Base-by-base conservation (phyloP, 1,140 invertebrate genomes). In the Octopus bimaculoides region DNA sequence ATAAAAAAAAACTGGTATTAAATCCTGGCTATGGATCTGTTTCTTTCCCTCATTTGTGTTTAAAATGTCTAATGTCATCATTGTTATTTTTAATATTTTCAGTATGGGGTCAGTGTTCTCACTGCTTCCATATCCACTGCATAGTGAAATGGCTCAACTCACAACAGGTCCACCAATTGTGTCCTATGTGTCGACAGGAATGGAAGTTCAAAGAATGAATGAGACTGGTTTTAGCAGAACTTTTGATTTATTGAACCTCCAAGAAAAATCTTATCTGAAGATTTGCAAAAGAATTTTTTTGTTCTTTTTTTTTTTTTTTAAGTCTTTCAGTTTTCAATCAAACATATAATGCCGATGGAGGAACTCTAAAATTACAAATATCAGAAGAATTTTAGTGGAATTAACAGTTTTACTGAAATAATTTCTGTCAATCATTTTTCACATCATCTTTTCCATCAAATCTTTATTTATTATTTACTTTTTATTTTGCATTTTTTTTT, bases 61-160 rank as follows among this genome's bases (percentile, higher is more conserved):
- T 41, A 41, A 41, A 41, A 41, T 41, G 26, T 41, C 26, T 41
- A 41, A 41, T 41, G 26, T 41, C 26, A 41, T 41, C 3, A 41
- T 55, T 73, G 52, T 66, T 78, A 85, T 71, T 81, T 53, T 79
- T 80, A 73, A 85, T 82, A 87, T 80, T 92, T 92, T 81, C 90
- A 94, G 98, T 99, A 82, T 98, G 97, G 97, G 98, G 98, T 81
- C 94, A 97, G 86, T 99, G 98, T 91, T 97, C 96, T 3, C 98
- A 99, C 92, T 98, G 97, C 91, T 99, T 99, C 90, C 98, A 99
- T 89, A 99, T 99, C 89, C 98, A 99, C 90, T 99, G 98, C 90
- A 99, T 99, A 87, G 96, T 98, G 90, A 99, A 99, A 93, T 99
- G 98, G 98, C 92, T 99, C 66, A 96, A 98, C 87, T 96, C 97